Percentiles rank a stretch among this genome's conserved stretches.
These are phyloP conservation scores for Hypselothyrea guttata DNA, from an alignment of 2,888 invertebrate genomes.

Conservation along the genomic window DNA sequence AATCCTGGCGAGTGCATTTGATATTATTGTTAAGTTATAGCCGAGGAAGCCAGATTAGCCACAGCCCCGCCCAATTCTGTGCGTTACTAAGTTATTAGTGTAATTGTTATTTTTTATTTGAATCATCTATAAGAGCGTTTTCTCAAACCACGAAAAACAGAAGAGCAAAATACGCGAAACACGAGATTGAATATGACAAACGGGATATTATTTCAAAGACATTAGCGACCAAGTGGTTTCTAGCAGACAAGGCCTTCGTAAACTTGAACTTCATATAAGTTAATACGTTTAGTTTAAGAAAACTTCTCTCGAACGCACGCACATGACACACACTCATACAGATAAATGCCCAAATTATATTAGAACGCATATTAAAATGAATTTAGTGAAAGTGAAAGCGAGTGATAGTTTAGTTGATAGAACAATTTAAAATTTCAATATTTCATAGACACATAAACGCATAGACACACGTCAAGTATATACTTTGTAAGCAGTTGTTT, in stretches of 20 bases:
- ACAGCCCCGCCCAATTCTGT: constrained; percentile 28
- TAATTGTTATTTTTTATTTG: constrained; percentile 72
- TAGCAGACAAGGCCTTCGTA: constrained; percentile 38
- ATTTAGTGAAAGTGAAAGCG: constrained; percentile 23
- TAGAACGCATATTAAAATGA: constrained; percentile 12
- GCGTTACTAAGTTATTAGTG: constrained; percentile 73
- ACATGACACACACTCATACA: constrained; percentile 24
- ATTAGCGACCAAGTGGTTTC: constrained; percentile 65
- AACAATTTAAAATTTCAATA: constrained; percentile 44
- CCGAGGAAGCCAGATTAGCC: constrained; percentile 6
- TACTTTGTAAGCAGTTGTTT: constrained; percentile 20
- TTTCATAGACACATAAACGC: constrained; percentile 52
- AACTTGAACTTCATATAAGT: constrained; percentile 22
- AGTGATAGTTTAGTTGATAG: constrained; percentile 46
- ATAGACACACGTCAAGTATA: constrained; percentile 40
- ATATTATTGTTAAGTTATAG: constrained; percentile 76
- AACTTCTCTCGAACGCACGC: constrained; percentile 20
- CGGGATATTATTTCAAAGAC: constrained; percentile 15
- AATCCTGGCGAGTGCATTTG: constrained; percentile 83
- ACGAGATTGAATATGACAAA: not conserved
- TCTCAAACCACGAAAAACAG: constrained; percentile 19
- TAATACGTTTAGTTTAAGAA: constrained; percentile 9
- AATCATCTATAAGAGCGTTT: constrained; percentile 18
- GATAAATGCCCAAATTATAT: constrained; percentile 4
- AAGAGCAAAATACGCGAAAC: not conserved